Percentiles rank a stretch among this genome's conserved stretches.
phyloP scores from a whole-genome alignment of 1,140 invertebrate species.

The Heliconius himera region DNA sequence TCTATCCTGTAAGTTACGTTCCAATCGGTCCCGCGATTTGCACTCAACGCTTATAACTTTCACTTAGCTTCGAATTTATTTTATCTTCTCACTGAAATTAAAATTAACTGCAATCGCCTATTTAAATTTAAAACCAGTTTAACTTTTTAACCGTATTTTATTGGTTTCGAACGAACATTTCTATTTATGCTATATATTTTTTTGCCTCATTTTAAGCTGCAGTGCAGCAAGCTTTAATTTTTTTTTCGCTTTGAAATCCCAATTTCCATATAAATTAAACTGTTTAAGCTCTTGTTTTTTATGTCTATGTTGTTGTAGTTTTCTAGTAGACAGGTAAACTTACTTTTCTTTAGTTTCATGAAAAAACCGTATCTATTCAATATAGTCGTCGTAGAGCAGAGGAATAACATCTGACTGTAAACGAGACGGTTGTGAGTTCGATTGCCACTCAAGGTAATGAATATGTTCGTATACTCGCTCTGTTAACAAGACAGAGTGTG shows the following conservation, averaged over 20 bases:
- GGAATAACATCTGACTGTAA: too few relatives aligned
- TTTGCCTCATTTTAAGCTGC: slow-evolving; percentile 15
- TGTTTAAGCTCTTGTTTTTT: not conserved
- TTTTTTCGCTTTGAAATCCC: not conserved
- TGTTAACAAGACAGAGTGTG: too few relatives aligned
- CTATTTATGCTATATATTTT: not conserved
- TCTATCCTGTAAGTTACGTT: slow-evolving; percentile 29
- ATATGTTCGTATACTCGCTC: too few relatives aligned
- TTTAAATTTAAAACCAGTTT: slow-evolving; percentile 31
- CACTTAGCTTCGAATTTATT: slow-evolving; percentile 35
- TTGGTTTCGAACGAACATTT: slow-evolving; percentile 8
- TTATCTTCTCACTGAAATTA: slow-evolving; percentile 33
- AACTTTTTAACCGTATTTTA: slow-evolving; percentile 38
- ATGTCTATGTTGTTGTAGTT: not conserved
- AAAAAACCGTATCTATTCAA: too few relatives aligned
- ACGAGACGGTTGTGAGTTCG: too few relatives aligned
- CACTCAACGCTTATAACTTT: slow-evolving; percentile 38
- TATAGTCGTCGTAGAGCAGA: too few relatives aligned
- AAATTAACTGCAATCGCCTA: slow-evolving; percentile 34
- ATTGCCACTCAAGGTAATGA: too few relatives aligned
- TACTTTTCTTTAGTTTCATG: too few relatives aligned
- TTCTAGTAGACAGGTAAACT: not conserved
- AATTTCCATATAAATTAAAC: slow-evolving; percentile 7
- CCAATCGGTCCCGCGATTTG: slow-evolving; percentile 31
- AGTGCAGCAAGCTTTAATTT: not conserved